Percentiles rank a stretch among this genome's conserved stretches.
These are phyloP conservation scores for Tarsius wallacei DNA, from an alignment of 2,797 vertebrate species.

Conservation along the genomic window DNA sequence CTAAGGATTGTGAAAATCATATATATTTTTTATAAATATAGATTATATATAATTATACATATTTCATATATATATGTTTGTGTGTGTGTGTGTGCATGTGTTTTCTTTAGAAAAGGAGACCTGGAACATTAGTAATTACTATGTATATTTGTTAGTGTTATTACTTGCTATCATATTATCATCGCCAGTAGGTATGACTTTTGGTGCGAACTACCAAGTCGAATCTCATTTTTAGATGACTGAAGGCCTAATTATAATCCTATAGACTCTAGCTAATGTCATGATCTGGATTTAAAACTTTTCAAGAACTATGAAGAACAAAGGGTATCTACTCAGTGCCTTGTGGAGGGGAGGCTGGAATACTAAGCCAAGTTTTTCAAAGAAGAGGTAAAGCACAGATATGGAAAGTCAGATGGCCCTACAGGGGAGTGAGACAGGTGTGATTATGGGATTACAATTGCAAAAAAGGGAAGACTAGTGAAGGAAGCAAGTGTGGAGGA, in stretches of 20 bases:
- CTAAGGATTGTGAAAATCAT: no score
- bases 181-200: not conserved
- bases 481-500: not conserved
- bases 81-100: no score
- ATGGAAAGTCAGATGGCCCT: not conserved
- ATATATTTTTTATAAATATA: no score
- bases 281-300: not conserved
- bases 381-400: not conserved
- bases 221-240: constrained; percentile 13
- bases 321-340: not conserved
- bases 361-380: not conserved
- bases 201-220: not conserved
- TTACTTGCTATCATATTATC: not conserved
- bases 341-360: not conserved
- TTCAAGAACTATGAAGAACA: not conserved
- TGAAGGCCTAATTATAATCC: not conserved
- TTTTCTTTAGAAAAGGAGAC: no score
- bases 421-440: not conserved
- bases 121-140: not conserved
- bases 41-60: no score
- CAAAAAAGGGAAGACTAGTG: not conserved
- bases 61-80: no score
- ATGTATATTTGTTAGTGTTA: not conserved
- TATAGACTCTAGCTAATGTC: not conserved
- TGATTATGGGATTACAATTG: not conserved